Conservation (phyloP, 2,113 vertebrate species). For the Apodemus speciosus region DNA sequence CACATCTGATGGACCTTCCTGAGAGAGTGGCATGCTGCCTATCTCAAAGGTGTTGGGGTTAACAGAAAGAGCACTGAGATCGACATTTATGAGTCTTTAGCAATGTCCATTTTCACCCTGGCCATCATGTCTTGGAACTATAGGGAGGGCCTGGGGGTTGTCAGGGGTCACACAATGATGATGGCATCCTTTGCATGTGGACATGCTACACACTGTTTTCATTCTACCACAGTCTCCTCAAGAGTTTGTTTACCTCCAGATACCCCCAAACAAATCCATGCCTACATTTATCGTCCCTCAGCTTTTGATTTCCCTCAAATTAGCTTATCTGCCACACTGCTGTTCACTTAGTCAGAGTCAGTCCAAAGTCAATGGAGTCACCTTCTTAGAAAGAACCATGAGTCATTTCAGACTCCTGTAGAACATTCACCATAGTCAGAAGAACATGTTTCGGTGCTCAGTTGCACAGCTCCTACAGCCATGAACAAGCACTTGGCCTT, state of each 20-base stretch:
- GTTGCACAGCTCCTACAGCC: too few species aligned
- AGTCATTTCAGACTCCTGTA: not conserved
- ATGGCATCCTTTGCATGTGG: not conserved
- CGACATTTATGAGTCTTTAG: accelerated
- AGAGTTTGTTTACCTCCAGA: not conserved
- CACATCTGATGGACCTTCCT: not conserved
- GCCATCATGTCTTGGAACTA: accelerated
- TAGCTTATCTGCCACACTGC: not conserved
- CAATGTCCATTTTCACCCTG: accelerated
- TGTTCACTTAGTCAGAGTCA: not conserved
- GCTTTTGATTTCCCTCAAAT: accelerated
- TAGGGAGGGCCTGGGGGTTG: not conserved
- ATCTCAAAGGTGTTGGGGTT: not conserved
- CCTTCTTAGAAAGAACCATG: not conserved
- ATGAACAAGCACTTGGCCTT: accelerated
- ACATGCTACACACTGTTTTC: not conserved
- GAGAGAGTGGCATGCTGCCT: not conserved
- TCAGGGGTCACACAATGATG: not conserved
- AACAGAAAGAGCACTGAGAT: not conserved
- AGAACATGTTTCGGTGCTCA: too few species aligned
- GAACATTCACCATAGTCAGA: not conserved
- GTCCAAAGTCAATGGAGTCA: not conserved
- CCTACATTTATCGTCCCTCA: not conserved
- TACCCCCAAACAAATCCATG: not conserved
- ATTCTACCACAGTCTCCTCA: not conserved